Conservation (phyloP, 2,888 invertebrate species). For the Subacronicta megacephala region DNA sequence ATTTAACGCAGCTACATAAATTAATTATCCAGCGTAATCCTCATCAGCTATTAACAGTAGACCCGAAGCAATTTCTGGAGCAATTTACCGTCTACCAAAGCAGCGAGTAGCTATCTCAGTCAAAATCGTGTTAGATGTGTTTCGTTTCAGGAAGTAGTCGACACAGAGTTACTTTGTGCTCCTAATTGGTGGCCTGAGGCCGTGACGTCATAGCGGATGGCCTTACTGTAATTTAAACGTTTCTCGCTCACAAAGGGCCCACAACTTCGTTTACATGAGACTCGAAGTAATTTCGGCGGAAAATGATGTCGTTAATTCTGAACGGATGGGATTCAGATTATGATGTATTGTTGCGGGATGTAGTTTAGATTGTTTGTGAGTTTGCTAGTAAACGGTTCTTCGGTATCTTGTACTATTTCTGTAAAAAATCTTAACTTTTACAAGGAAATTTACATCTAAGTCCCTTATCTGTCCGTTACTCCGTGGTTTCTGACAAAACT, state of each 20-base stretch:
- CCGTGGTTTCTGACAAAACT: too few relatives aligned
- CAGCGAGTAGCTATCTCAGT: constrained; percentile 28
- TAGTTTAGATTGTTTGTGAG: constrained; percentile 1
- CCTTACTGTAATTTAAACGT: constrained; percentile 56
- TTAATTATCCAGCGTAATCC: constrained; percentile 43
- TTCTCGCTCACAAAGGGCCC: constrained; percentile 46
- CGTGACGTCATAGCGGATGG: constrained; percentile 16
- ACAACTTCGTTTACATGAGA: constrained; percentile 57
- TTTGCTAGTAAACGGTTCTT: background rate
- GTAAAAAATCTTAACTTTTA: too few relatives aligned
- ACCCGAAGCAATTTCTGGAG: constrained; percentile 39
- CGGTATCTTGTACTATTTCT: too few relatives aligned
- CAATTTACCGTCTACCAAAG: constrained; percentile 32
- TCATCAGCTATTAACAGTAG: constrained; percentile 25
- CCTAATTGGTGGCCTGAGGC: constrained; percentile 50
- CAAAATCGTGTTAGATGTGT: constrained; percentile 44
- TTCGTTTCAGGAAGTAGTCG: constrained; percentile 54
- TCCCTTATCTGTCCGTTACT: too few relatives aligned
- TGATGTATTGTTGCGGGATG: constrained; percentile 33
- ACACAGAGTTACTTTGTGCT: constrained; percentile 51
- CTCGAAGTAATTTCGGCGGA: constrained; percentile 46
- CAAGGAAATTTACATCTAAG: too few relatives aligned
- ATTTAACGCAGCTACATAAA: constrained; percentile 30
- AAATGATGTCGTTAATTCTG: constrained; percentile 47
- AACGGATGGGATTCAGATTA: constrained; percentile 35